phyloP scores from a whole-genome alignment of 2,888 invertebrate genomes.

The Synergus umbraculus region DNA sequence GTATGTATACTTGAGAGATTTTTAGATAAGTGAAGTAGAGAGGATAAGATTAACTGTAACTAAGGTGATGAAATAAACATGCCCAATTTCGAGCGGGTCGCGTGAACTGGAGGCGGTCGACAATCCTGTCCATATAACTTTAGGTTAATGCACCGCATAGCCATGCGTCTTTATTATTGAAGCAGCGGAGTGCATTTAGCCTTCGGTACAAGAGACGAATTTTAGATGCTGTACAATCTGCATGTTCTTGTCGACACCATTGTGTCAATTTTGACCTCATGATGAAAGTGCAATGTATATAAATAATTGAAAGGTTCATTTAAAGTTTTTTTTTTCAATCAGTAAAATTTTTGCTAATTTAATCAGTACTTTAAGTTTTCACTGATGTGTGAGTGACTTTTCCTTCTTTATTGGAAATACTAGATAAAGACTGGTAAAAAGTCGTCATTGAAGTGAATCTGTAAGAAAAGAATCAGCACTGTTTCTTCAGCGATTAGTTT shows the following conservation, averaged over 20 bases:
- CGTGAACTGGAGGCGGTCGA: constrained; percentile 3
- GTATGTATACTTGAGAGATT: background rate
- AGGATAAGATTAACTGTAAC: constrained; percentile 26
- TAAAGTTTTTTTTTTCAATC: too few species aligned
- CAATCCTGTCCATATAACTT: constrained; percentile 35
- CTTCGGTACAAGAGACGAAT: constrained; percentile 10
- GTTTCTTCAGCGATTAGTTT: too few species aligned
- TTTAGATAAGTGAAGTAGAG: background rate
- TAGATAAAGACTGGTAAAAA: too few species aligned
- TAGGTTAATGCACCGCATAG: constrained; percentile 34
- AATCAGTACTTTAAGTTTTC: too few species aligned
- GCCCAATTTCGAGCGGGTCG: constrained; percentile 31
- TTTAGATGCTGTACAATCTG: constrained; percentile 16
- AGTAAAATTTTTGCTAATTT: too few species aligned
- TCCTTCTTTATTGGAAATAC: too few species aligned
- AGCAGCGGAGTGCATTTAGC: constrained; percentile 20
- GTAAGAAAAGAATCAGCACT: too few species aligned
- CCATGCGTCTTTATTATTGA: constrained; percentile 38
- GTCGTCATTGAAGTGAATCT: too few species aligned
- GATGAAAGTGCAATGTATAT: background rate
- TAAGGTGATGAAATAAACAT: constrained; percentile 38
- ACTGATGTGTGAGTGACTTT: too few species aligned
- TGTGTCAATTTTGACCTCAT: constrained; percentile 14
- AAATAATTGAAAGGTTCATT: too few species aligned
- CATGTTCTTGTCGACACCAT: background rate